Base-by-base conservation (phyloP, 2,888 invertebrate species). In the Caenorhabditis wallacei region DNA sequence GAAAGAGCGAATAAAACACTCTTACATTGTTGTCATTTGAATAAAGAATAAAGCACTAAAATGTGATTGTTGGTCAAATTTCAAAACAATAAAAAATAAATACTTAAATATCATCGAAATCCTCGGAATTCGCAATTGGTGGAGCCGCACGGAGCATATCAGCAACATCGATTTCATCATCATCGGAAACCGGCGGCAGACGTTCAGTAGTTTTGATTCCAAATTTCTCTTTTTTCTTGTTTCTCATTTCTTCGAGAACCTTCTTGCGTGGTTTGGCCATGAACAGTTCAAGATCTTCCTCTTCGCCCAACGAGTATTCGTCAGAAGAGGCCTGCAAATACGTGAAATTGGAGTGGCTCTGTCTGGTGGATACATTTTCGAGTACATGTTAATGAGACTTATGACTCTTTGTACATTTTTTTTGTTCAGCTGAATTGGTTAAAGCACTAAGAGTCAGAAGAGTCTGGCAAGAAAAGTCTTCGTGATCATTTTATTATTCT, bases 231-330 rank as follows among this genome's bases (percentile, higher is more conserved):
- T 61, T 59, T 5, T 57, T 54, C 71, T 82, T 82, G 40, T 70
- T 75, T 37, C 70, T 78, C 79, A 79, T 82, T 22, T 66, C 71
- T 18, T 78, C 68, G 1, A 83, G 43, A 26, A 80, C 54, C 35
- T 69, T 68, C 46, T 80, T 80, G 43, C 85, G 85, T 3, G 86
- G 76, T 40, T 85, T 80, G 3, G 79, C 71, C 48, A 84, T 84
- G 64, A 88, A 88, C 64, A 88, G 48, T 13, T 84, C 85, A 56
- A 88, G 70, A 57, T 86, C 87, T 66, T 88, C 87, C 48, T 88
- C 87, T 56, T 88, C 87, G 22, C 87, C 87, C 4, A 88, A 79
- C 22, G 84, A 84, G 57, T 84, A 70, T 24, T 82, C 84, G 56
- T 86, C 85, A 2, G 87, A 88, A 37, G 87, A 87, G 8, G 80